These are phyloP conservation scores for Sesamia inferens DNA, from an alignment of 2,888 invertebrate genomes.

Conservation along the genomic window DNA sequence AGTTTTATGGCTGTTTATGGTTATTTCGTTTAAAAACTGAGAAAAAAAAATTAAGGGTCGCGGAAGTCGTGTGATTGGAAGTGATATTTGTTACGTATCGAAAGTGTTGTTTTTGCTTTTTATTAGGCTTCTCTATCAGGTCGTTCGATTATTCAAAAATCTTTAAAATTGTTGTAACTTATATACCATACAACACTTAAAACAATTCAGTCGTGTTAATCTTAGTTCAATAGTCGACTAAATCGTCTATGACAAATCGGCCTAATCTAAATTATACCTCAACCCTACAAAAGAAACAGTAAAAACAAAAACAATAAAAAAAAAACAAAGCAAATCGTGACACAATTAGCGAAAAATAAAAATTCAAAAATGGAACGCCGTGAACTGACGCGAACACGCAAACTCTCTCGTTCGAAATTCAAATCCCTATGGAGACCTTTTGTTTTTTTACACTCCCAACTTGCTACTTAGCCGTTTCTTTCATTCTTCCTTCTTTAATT, in stretches of 20 bases:
- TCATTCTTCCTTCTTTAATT: conserved; percentile 88
- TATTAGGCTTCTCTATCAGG: too few relatives aligned
- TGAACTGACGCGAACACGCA: conserved; percentile 84
- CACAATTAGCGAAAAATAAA: conserved; percentile 71
- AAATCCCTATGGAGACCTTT: conserved; percentile 80
- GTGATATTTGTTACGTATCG: conserved; percentile 39
- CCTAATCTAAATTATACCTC: conserved; percentile 39
- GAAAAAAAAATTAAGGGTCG: conserved; percentile 48
- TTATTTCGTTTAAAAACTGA: conserved; percentile 50
- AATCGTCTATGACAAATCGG: conserved; percentile 2
- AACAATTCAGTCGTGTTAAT: conserved; percentile 6
- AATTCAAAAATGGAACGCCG: conserved; percentile 81
- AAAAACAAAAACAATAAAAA: conserved; percentile 62
- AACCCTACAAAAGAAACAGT: conserved; percentile 51
- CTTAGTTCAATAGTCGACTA: neutral
- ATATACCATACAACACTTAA: neutral
- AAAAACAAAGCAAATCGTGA: conserved; percentile 65
- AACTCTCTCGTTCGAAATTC: conserved; percentile 83
- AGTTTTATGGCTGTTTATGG: conserved; percentile 61
- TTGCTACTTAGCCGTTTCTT: conserved; percentile 88
- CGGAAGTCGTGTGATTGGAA: conserved; percentile 55
- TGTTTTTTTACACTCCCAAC: conserved; percentile 84
- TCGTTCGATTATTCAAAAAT: too few relatives aligned
- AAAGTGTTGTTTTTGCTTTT: conserved; percentile 2
- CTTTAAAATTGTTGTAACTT: neutral